A percentile compares a stretch with the other conserved stretches of the same genome.
Evolutionary conservation across 2,888 invertebrate species (phyloP).

Genomic region (Resseliella maxima): DNA sequence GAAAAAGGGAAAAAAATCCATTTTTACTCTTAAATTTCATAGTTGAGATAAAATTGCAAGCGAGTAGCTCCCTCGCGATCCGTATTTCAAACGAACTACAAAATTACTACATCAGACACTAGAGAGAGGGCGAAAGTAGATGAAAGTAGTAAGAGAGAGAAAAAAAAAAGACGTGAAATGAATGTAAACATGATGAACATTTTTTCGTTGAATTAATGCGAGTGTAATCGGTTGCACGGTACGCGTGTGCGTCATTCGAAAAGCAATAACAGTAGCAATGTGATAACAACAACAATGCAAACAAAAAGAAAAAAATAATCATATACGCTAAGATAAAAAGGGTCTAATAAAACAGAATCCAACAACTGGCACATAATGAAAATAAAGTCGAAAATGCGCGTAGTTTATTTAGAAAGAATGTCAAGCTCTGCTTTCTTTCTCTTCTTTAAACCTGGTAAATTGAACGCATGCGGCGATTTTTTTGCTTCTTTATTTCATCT

Average conservation of each 20-base stretch:
- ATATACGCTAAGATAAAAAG: neutral
- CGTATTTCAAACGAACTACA: slow-evolving; percentile 22
- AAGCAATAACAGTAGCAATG: slow-evolving; percentile 44
- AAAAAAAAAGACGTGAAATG: neutral
- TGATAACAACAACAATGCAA: neutral
- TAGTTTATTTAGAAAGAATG: slow-evolving; percentile 15
- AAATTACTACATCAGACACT: neutral
- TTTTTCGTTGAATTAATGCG: slow-evolving; percentile 4
- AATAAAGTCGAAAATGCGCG: slow-evolving; percentile 12
- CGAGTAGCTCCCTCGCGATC: slow-evolving; percentile 35
- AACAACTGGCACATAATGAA: slow-evolving; percentile 39
- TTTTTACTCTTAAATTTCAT: slow-evolving; percentile 34
- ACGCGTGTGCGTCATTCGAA: slow-evolving; percentile 36
- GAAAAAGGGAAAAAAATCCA: neutral
- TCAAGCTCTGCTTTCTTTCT: neutral
- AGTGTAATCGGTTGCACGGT: neutral
- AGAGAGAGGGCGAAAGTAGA: neutral
- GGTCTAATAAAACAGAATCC: slow-evolving; percentile 29
- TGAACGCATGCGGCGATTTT: slow-evolving; percentile 5
- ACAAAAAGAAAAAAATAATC: neutral
- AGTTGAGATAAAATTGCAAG: slow-evolving; percentile 23
- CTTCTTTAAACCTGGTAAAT: neutral
- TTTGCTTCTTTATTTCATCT: neutral
- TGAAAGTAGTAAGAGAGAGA: neutral
- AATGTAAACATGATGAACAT: neutral